phyloP scores from a whole-genome alignment of 2,797 vertebrate genomes.

The Amazona finschi region DNA sequence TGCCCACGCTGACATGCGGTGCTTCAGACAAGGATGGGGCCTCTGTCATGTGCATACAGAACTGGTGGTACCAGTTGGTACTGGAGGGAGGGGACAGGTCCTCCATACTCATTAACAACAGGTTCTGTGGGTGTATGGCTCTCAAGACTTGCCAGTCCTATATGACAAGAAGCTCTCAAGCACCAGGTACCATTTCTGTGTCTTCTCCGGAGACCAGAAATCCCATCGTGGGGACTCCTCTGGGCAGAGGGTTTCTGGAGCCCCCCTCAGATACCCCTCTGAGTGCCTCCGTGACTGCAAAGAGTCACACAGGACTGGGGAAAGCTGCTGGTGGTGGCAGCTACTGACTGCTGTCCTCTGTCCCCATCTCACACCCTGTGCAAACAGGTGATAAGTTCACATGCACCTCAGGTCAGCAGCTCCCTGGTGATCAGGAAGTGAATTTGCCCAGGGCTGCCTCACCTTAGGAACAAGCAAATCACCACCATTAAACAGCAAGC shows the following conservation, averaged over 20 bases:
- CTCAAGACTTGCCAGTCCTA: not conserved
- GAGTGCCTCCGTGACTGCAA: not conserved
- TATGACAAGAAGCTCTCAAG: not conserved
- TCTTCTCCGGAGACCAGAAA: not conserved
- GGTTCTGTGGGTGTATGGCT: not conserved
- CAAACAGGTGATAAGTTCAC: not conserved
- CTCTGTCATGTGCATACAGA: not conserved
- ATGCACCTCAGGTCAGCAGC: not conserved
- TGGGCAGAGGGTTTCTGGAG: not conserved
- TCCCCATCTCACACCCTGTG: not conserved
- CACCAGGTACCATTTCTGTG: not conserved
- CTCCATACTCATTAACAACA: not conserved
- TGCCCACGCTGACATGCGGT: rapidly evolving
- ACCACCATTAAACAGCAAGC: rapidly evolving
- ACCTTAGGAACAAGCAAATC: rapidly evolving
- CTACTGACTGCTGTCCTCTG: not conserved
- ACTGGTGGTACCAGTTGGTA: not conserved
- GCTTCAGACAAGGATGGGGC: not conserved
- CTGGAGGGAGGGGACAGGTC: not conserved
- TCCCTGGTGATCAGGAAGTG: not conserved
- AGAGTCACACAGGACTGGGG: rapidly evolving
- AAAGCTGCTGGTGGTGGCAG: not conserved
- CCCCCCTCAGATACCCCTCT: not conserved
- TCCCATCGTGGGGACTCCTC: not conserved
- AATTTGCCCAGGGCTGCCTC: not conserved